These are phyloP conservation scores for Periophthalmodon schlosseri DNA, from an alignment of 2,113 vertebrate species.

Conservation along the genomic window DNA sequence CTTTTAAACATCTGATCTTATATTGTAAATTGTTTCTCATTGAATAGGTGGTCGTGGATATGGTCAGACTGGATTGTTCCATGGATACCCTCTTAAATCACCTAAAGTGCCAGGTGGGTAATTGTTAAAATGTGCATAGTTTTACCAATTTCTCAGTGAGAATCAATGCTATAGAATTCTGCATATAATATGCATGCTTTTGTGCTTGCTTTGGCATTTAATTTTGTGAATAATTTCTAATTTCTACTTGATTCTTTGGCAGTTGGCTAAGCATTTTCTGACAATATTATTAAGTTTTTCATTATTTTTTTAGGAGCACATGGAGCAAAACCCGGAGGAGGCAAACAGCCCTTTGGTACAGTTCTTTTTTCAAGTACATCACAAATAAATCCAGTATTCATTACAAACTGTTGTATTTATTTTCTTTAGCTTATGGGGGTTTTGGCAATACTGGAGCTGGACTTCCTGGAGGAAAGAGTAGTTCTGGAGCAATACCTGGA, in stretches of 20 bases:
- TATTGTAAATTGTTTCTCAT: background rate
- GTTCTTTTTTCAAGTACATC: background rate
- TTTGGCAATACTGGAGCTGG: constrained; percentile 71
- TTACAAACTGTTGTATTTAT: constrained; percentile 7
- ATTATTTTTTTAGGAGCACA: constrained; percentile 78
- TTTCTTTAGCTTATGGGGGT: constrained; percentile 80
- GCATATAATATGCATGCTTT: background rate
- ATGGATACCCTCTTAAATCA: constrained; percentile 95
- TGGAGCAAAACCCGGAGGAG: constrained; percentile 84
- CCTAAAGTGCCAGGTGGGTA: constrained; percentile 86
- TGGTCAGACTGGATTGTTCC: constrained; percentile 89
- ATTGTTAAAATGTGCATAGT: background rate
- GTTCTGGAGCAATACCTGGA: constrained; percentile 79
- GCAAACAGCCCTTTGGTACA: constrained; percentile 83
- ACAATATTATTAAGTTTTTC: too few relatives aligned
- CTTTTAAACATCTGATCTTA: background rate
- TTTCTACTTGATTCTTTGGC: background rate
- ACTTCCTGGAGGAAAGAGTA: constrained; percentile 70
- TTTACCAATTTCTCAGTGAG: too few relatives aligned
- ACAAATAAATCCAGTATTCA: background rate
- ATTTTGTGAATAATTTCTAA: background rate
- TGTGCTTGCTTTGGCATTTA: background rate
- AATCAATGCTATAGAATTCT: background rate
- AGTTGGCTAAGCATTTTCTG: too few relatives aligned
- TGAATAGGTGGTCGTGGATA: constrained; percentile 78